Evolutionary conservation across 2,888 invertebrate species (phyloP), one percentile per base, ranked within the genome.

Genomic region (Tricholauxania praeusta): DNA sequence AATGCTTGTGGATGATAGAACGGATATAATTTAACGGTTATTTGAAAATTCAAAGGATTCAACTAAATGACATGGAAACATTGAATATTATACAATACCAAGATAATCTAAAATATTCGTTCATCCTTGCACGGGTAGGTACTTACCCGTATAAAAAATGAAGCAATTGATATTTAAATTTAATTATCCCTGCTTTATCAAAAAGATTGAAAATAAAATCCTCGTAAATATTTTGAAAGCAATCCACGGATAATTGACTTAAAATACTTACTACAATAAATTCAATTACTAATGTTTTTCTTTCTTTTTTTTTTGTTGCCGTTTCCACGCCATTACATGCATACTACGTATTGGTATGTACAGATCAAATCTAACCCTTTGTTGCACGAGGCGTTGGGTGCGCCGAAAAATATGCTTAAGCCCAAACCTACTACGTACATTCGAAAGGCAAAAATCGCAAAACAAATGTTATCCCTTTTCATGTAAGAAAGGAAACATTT

Each of bases 141-240:
- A 39, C 39, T 39, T 39, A 39, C 39, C 10, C 39, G 10, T 39
- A 39, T 39, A 39, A 8, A 39, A 39, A 39, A 39, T 39, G 39
- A 10, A 39, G 10, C 39, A 39, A 10, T 39, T 10, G 39, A 39
- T 39, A 39, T 39, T 39, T 10, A 39, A 39, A 39, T 39, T 39
- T 39, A 39, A 39, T 39, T 39, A 39, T 17, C 53, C 53, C 19
- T 53, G 53, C n/a, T 53, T 53, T 28, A 15, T n/a, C 15, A 22
- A 22, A 82, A 83, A 80, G 82, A 39, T 39, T 39, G 39, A 39
- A 82, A 82, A 82, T 82, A 81, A 82, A 82, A 81, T 80, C 82
- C 79, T 82, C 82, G 82, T 82, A 82, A 82, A 82, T 82, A 82
- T 82, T 83, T 82, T 82, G 83, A 82, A 83, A 82, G 82, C 82